Evolutionary conservation across 2,113 vertebrate genomes (phyloP).

Genomic region (Istiophorus platypterus): DNA sequence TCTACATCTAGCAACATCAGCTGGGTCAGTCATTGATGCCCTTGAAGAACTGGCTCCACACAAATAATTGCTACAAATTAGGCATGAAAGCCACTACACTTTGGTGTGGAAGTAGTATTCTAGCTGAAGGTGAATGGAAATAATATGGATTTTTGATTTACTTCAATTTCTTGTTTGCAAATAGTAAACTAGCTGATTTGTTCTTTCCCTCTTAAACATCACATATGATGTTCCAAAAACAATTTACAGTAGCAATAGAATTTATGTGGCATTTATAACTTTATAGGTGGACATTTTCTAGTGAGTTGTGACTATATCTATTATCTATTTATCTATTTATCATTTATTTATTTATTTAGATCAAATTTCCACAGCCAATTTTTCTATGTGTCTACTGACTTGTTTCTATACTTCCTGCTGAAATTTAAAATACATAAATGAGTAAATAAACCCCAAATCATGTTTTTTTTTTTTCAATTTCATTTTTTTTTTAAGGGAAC

Average conservation of each 20-base stretch:
- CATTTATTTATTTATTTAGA: too few species aligned
- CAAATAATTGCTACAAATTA: conserved; percentile 1
- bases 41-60: background rate
- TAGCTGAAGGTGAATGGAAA: background rate
- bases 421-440: background rate
- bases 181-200: background rate
- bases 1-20: background rate
- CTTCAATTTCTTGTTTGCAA: background rate
- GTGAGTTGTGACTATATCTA: too few species aligned
- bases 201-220: background rate
- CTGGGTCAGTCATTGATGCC: background rate
- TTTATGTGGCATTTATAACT: too few species aligned
- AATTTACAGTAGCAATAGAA: background rate
- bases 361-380: too few species aligned
- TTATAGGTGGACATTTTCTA: too few species aligned
- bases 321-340: too few species aligned
- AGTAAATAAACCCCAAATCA: background rate
- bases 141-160: background rate
- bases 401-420: background rate
- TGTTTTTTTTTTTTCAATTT: too few species aligned
- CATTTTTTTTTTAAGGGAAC: too few species aligned
- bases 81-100: background rate
- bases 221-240: background rate
- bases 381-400: background rate
- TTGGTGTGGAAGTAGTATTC: background rate